phyloP scores from a whole-genome alignment of 1,140 invertebrate genomes.

The Micrasema longulum region DNA sequence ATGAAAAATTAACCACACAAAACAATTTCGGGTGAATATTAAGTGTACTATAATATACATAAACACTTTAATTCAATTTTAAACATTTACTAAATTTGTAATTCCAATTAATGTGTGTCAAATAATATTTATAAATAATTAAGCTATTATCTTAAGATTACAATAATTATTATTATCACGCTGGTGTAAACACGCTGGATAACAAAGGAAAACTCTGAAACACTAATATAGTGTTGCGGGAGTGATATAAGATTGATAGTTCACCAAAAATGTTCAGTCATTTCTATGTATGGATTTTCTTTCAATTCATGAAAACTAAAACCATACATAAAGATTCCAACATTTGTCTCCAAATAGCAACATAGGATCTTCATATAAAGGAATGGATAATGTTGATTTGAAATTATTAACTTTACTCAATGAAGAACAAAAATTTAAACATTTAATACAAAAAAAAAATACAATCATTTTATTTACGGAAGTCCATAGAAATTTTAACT shows the following conservation, averaged over 20 bases:
- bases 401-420: neutral
- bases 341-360: conserved; percentile 23
- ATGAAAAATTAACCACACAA: conserved; percentile 6
- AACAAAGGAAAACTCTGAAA: conserved; percentile 32
- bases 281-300: conserved; percentile 2
- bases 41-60: conserved; percentile 30
- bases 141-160: conserved; percentile 22
- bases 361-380: conserved; percentile 16
- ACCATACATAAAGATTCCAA: conserved; percentile 41
- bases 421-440: conserved; percentile 20
- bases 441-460: conserved; percentile 20
- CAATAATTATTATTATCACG: conserved; percentile 38
- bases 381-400: conserved; percentile 32
- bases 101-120: conserved; percentile 22
- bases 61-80: no score
- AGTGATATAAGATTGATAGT: conserved; percentile 35
- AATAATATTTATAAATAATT: conserved; percentile 36
- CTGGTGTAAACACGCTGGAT: conserved; percentile 40
- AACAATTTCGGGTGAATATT: conserved; percentile 8
- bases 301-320: conserved; percentile 15
- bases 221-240: conserved; percentile 48
- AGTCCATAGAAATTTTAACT: conserved; percentile 14
- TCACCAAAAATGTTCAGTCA: conserved; percentile 30
- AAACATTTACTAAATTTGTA: conserved; percentile 27
- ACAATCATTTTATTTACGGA: neutral